Conservation (phyloP, 2,888 invertebrate species). For the Cephus rjabovi region DNA sequence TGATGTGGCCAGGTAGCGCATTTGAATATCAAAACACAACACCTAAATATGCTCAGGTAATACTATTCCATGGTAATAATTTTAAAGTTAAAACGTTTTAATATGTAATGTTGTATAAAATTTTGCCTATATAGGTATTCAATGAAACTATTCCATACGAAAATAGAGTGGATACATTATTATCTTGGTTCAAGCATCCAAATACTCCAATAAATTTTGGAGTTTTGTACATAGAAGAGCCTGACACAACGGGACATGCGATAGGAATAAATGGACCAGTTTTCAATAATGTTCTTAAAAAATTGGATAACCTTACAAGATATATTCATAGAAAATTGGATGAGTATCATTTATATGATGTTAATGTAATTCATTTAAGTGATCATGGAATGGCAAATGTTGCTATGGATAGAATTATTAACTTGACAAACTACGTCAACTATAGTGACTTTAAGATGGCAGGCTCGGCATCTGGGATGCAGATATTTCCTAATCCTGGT, state of each 20-base stretch:
- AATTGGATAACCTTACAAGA: constrained; percentile 70
- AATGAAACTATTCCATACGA: constrained; percentile 65
- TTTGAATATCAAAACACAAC: constrained; percentile 68
- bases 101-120: neutral
- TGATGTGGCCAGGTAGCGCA: constrained; percentile 79
- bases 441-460: constrained; percentile 67
- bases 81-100: neutral
- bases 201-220: constrained; percentile 76
- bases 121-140: constrained; percentile 44
- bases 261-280: constrained; percentile 70
- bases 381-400: constrained; percentile 80
- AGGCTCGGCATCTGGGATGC: constrained; percentile 71
- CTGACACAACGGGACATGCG: constrained; percentile 74
- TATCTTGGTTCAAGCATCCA: constrained; percentile 72
- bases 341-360: constrained; percentile 67
- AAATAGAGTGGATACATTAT: constrained; percentile 70
- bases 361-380: constrained; percentile 77
- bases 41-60: constrained; percentile 65
- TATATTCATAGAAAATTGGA: constrained; percentile 72
- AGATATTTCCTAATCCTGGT: constrained; percentile 73
- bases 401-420: constrained; percentile 69
- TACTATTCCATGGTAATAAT: constrained; percentile 14
- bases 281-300: constrained; percentile 64
- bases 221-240: constrained; percentile 78
- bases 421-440: constrained; percentile 69